phyloP scores from a whole-genome alignment of 2,797 vertebrate species.

The Saxicola maurus region DNA sequence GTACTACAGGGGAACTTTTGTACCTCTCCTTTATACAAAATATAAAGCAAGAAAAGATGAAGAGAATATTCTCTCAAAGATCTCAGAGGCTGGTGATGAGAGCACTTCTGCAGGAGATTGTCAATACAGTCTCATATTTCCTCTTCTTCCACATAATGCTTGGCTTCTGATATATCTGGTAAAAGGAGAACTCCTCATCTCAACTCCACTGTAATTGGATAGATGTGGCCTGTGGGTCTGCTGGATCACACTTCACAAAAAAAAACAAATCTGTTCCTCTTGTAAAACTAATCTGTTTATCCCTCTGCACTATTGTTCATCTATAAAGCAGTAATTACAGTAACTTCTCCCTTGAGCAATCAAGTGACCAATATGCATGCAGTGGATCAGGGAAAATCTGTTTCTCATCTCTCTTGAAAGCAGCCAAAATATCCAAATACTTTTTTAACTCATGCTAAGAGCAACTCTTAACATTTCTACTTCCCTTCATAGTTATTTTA shows the following conservation, averaged over 20 bases:
- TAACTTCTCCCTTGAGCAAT: slow-evolving; percentile 12
- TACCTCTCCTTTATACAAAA: background rate
- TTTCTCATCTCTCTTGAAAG: background rate
- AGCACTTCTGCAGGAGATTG: background rate
- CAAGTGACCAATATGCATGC: background rate
- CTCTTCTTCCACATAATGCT: background rate
- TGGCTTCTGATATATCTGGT: background rate
- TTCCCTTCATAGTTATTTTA: background rate
- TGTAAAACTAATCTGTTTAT: slow-evolving; percentile 6
- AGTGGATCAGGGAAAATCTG: background rate
- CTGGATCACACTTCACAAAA: background rate
- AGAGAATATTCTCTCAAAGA: background rate
- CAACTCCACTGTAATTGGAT: background rate
- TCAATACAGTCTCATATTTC: background rate
- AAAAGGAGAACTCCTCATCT: background rate
- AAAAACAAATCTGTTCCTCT: background rate
- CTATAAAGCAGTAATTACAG: background rate
- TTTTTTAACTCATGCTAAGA: background rate
- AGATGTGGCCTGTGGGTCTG: background rate
- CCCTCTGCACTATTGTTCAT: background rate
- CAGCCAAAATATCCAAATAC: background rate
- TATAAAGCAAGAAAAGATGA: background rate
- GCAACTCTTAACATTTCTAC: background rate
- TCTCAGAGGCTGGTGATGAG: background rate
- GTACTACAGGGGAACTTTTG: background rate